Conservation (phyloP, 2,113 vertebrate species). For the Xiphophorus hellerii region DNA sequence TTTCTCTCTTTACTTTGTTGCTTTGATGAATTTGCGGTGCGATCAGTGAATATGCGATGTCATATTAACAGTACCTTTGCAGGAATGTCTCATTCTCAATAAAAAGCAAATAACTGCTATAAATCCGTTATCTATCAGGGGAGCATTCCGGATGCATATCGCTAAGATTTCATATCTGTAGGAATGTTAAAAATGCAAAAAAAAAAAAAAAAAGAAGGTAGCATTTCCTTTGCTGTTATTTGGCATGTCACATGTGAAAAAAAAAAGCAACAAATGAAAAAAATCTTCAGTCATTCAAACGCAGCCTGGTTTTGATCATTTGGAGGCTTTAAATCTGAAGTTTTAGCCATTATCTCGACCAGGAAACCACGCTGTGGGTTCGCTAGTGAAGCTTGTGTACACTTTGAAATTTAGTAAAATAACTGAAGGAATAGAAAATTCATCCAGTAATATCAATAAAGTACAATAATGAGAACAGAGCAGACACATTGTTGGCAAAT, state of each 20-base stretch:
- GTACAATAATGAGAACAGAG: conserved; percentile 42
- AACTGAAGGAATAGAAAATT: conserved; percentile 36
- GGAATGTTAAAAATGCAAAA: conserved; percentile 31
- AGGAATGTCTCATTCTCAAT: background rate
- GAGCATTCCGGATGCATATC: background rate
- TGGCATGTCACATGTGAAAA: background rate
- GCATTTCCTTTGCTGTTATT: background rate
- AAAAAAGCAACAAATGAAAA: conserved; percentile 1
- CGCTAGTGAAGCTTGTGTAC: too few relatives aligned
- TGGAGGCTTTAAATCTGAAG: background rate
- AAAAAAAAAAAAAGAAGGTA: background rate
- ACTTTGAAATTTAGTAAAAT: conserved; percentile 13
- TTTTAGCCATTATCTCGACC: conserved; percentile 6
- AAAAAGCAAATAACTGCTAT: conserved; percentile 6
- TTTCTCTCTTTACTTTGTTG: too few relatives aligned
- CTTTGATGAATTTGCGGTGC: too few relatives aligned
- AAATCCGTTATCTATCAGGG: background rate
- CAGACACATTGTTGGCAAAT: conserved; percentile 47
- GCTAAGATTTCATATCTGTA: conserved; percentile 15
- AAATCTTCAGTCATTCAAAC: background rate
- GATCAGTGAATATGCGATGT: too few relatives aligned
- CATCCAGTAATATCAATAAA: conserved; percentile 34
- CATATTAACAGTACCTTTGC: too few relatives aligned
- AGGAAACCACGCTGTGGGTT: too few relatives aligned
- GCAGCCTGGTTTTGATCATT: background rate